phyloP scores from a whole-genome alignment of 2,888 invertebrate species.

The Lithophane ornitopus region DNA sequence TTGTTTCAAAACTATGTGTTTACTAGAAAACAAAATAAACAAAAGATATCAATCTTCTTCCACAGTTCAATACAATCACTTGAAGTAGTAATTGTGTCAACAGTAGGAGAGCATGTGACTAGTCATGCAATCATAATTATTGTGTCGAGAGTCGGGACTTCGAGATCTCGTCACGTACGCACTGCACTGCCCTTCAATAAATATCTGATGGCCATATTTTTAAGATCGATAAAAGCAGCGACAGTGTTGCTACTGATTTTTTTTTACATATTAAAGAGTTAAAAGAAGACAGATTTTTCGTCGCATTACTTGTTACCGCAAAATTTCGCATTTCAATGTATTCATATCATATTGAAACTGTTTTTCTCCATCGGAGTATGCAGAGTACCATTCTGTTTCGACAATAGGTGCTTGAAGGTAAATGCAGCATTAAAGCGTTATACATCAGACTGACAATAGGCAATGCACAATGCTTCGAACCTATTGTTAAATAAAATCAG shows the following conservation, averaged over 20 bases:
- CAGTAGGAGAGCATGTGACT: conserved; percentile 74
- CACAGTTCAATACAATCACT: conserved; percentile 42
- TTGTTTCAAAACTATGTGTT: conserved; percentile 4
- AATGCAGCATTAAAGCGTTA: conserved; percentile 15
- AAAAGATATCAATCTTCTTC: conserved; percentile 46
- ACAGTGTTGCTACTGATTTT: background rate
- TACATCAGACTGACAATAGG: conserved; percentile 39
- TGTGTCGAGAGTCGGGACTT: conserved; percentile 48
- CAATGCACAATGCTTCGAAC: conserved; percentile 30
- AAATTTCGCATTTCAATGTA: conserved; percentile 9
- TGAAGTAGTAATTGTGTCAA: conserved; percentile 72
- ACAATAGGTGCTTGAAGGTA: conserved; percentile 41
- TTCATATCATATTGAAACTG: conserved; percentile 16
- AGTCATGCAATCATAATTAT: conserved; percentile 70
- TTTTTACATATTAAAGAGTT: background rate
- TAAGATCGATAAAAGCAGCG: conserved; percentile 6
- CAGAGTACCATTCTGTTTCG: conserved; percentile 19
- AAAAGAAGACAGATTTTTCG: background rate
- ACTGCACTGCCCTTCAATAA: conserved; percentile 59
- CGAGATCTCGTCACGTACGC: conserved; percentile 60
- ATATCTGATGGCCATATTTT: conserved; percentile 31
- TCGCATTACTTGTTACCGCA: background rate
- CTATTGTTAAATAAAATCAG: conserved; percentile 42
- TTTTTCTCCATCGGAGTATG: conserved; percentile 9
- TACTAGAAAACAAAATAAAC: conserved; percentile 30